Evolutionary conservation across 1,140 invertebrate species (phyloP).

Genomic region (Platorchestia sp.): DNA sequence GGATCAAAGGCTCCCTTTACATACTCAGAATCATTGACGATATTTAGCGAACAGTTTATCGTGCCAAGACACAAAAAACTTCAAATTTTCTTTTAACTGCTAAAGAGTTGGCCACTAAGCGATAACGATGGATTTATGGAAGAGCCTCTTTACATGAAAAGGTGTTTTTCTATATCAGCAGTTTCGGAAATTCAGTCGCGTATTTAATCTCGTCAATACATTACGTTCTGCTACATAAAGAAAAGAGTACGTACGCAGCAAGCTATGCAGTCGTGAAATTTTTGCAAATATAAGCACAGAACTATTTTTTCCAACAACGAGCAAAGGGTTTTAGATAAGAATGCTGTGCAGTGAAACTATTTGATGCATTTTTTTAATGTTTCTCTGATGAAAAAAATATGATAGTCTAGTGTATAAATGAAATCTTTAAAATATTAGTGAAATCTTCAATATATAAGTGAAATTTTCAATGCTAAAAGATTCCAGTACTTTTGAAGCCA

Average conservation of each 20-base stretch:
- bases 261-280: neutral
- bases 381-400: neutral
- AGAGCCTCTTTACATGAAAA: neutral
- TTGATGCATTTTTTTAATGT: neutral
- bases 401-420: neutral
- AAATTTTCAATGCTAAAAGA: neutral
- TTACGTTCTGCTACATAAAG: neutral
- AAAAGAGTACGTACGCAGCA: neutral
- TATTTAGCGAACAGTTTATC: too few relatives aligned
- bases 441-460: neutral
- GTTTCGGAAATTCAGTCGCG: neutral
- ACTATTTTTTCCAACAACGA: neutral
- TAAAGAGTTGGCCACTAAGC: too few relatives aligned
- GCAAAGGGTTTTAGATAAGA: neutral
- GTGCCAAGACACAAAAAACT: too few relatives aligned
- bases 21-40: too few relatives aligned
- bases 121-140: too few relatives aligned
- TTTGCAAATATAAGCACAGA: neutral
- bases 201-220: neutral
- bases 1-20: too few relatives aligned
- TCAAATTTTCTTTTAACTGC: too few relatives aligned
- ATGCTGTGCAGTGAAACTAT: neutral
- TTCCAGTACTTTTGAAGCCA: neutral
- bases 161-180: neutral
- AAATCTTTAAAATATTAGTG: neutral